Evolutionary conservation across 2,797 vertebrate species (phyloP), one percentile per base, ranked within the genome.

Genomic region (Helicolenus hilgendorfi): DNA sequence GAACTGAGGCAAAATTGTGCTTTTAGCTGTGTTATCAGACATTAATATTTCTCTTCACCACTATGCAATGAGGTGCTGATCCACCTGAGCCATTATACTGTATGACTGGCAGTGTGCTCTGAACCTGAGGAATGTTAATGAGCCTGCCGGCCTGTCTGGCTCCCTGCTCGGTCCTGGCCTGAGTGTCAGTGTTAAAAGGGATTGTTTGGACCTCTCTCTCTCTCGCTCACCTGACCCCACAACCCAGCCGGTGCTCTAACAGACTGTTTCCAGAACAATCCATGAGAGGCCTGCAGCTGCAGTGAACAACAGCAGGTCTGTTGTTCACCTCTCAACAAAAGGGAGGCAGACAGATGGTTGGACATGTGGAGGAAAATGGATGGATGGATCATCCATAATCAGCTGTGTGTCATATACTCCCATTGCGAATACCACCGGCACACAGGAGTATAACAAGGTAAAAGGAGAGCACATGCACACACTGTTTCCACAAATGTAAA

Each of bases 101-200:
- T 35, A 29, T 27, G 36, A 77, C 38, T 41, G 71, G n/a, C 60
- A 72, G 72, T 26, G 62, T 38, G 82, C 72, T 78, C 45, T 84
- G 83, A 91, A 88, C 78, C 71, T 85, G 97, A 98, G 89, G 79
- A 91, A 95, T 93, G 91, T 88, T 97, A 96, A 94, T 84, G 92
- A 94, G 81, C 76, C 85, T 59, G 29, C 59, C 36, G 15, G 77
- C 77, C 86, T 71, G 64, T 90, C 86, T 83, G 77, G 74, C 87
- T 86, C 83, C 81, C 73, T 68, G 83, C 77, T 75, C 79, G 29
- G 35, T 29, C 29, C 65, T 38, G 60, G 72, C 84, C 78, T 15
- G 77, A 87, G 73, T 76, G 89, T 88, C 82, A 60, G 20, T 89
- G 84, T 85, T 80, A 70, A 83, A 79, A 79, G 38, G 76, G 75